Percentiles rank a stretch among this genome's conserved stretches.
These are phyloP conservation scores for Alethe diademata DNA, from an alignment of 2,113 vertebrate genomes.

Conservation along the genomic window DNA sequence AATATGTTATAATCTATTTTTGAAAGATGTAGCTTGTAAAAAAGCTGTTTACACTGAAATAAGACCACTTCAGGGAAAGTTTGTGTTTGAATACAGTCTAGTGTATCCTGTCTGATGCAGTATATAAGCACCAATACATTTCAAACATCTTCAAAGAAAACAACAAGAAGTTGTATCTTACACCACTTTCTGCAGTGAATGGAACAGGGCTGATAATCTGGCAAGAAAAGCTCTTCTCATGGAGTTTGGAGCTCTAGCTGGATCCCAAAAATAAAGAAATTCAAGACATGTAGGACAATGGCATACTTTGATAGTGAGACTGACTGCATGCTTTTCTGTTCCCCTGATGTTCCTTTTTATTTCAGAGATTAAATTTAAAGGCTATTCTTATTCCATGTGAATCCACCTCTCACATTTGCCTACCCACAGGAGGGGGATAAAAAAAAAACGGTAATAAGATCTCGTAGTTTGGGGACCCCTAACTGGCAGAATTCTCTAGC, in stretches of 20 bases:
- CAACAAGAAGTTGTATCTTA: not conserved
- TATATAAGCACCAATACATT: not conserved
- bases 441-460: not conserved
- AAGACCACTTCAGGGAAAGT: not conserved
- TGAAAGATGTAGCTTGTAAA: not conserved
- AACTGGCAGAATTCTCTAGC: not conserved
- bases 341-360: not conserved
- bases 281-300: not conserved
- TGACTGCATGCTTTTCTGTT: not conserved
- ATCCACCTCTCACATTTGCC: not conserved
- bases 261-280: not conserved
- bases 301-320: not conserved
- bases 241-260: not conserved
- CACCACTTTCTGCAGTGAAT: not conserved
- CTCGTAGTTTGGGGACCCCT: not conserved
- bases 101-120: not conserved
- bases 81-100: not conserved
- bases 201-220: not conserved
- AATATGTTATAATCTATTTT: not conserved
- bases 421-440: not conserved
- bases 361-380: conserved; percentile 2
- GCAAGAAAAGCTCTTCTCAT: not conserved
- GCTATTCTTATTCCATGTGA: not conserved
- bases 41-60: not conserved
- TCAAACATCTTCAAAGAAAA: not conserved